These are phyloP conservation scores for Macrobrachium nipponense DNA, from an alignment of 1,140 invertebrate genomes.

Conservation along the genomic window DNA sequence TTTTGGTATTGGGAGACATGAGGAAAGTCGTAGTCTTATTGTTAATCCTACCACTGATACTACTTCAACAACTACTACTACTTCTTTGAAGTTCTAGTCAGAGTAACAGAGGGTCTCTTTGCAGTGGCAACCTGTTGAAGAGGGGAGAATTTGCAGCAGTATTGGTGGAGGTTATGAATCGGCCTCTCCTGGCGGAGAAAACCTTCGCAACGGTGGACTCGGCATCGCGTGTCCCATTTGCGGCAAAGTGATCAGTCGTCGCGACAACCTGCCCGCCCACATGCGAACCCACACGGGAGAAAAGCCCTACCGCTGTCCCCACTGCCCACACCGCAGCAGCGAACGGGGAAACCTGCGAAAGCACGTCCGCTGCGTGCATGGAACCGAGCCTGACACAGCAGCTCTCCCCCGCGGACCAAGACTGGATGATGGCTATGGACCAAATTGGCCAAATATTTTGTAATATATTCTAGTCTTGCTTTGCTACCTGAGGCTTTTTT, in stretches of 20 bases:
- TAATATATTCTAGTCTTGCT: neutral
- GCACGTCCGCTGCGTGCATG: conserved; percentile 60
- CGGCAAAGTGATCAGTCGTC: conserved; percentile 64
- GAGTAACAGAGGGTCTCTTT: conserved; percentile 57
- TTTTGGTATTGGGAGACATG: too few relatives aligned
- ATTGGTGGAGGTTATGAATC: conserved; percentile 25
- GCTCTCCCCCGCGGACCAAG: too few relatives aligned
- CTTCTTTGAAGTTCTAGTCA: conserved; percentile 18
- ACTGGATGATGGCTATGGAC: neutral
- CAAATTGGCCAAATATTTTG: neutral
- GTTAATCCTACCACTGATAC: neutral
- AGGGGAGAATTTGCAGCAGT: conserved; percentile 28
- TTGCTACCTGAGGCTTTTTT: neutral
- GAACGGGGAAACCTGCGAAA: conserved; percentile 64
- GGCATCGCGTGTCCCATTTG: conserved; percentile 62
- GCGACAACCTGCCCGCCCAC: conserved; percentile 65
- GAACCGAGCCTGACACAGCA: conserved; percentile 16
- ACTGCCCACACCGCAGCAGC: conserved; percentile 57
- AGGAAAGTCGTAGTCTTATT: too few relatives aligned
- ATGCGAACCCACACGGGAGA: conserved; percentile 54
- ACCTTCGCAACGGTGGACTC: conserved; percentile 47
- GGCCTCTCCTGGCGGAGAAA: conserved; percentile 12
- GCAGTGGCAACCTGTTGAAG: conserved; percentile 50
- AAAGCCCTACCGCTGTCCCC: conserved; percentile 51
- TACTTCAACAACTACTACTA: neutral